Base-by-base conservation (phyloP, 2,888 invertebrate genomes). In the Tanypteryx hageni region DNA sequence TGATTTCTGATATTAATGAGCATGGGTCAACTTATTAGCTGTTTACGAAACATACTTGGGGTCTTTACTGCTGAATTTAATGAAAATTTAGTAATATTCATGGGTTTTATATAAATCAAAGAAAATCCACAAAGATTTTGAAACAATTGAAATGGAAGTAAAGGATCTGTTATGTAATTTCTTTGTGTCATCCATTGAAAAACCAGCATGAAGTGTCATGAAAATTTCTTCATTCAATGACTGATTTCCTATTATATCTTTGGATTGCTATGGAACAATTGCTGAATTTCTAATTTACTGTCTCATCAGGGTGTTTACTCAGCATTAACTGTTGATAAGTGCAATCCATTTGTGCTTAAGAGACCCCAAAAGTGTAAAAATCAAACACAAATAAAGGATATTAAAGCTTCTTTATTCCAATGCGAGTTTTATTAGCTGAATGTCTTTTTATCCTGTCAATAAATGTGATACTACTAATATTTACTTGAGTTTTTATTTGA, bases 41-140 rank as follows among this genome's bases (percentile, higher is more conserved):
- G 89, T 89, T 89, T 89, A 89, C 64, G n/a, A 76, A 76, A 89
- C 89, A 89, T 89, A 89, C 89, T 89, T 89, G 89, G 89, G 89
- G 89, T 89, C 89, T 89, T n/a, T 31, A 89, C 64, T 61, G 64
- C 89, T 89, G n/a, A 89, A 89, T 44, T 89, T 13, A 64, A n/a
- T 68, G 59, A 56, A 68, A 3, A 89, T 44, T 68, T 89, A 89
- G 27, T 64, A 64, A 89, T 44, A 64, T 89, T 31, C 61, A 58
- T 89, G 89, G 89, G 44, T 89, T 89, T 89, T 64, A 68, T 89
- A 64, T 27, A 44, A 89, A 89, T 68, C 59, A n/a, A 31, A 64
- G 44, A 64, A 64, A 64, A 89, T 0, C 9, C 13, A 16, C 27
- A 64, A 68, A n/a, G n/a, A 44, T 89, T 89, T 61, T 64, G 89